A percentile compares a stretch with the other conserved stretches of the same genome.
Conservation (phyloP, 2,797 vertebrate genomes). For the Apogon talboti region DNA sequence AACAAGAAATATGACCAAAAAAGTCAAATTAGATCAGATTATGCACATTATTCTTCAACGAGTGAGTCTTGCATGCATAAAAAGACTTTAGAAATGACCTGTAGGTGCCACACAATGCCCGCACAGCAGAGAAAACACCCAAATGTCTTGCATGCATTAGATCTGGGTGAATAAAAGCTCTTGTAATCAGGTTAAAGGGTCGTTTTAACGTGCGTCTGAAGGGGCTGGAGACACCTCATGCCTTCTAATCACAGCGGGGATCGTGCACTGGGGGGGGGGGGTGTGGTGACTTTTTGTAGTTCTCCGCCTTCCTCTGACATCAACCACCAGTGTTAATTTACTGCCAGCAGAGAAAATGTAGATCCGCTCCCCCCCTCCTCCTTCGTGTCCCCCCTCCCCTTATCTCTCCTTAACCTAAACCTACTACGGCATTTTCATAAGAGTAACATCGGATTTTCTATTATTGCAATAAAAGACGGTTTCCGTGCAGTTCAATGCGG, state of each 20-base stretch:
- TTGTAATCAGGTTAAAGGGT: background rate
- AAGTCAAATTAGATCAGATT: too few relatives aligned
- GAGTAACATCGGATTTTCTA: background rate
- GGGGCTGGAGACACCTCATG: background rate
- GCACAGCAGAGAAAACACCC: too few relatives aligned
- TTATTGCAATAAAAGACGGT: background rate
- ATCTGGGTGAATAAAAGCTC: background rate
- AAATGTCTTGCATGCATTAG: background rate
- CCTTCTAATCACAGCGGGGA: constrained; percentile 22
- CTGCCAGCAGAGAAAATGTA: constrained; percentile 64
- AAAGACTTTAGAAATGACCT: too few relatives aligned
- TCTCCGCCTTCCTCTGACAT: constrained; percentile 80
- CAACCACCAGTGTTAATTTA: constrained; percentile 77
- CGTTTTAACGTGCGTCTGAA: too few relatives aligned
- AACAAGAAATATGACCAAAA: too few relatives aligned
- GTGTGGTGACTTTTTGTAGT: constrained; percentile 65
- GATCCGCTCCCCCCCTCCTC: constrained; percentile 22
- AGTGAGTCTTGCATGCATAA: too few relatives aligned
- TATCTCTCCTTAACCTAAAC: background rate
- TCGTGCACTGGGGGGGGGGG: constrained; percentile 53
- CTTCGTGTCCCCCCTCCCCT: too few relatives aligned
- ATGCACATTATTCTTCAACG: too few relatives aligned
- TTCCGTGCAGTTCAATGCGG: background rate
- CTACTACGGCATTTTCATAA: constrained; percentile 33
- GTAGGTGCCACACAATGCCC: too few relatives aligned